A percentile compares a stretch with the other conserved stretches of the same genome.
phyloP scores from a whole-genome alignment of 2,888 invertebrate species.

The Nipponacmea schrenckii region DNA sequence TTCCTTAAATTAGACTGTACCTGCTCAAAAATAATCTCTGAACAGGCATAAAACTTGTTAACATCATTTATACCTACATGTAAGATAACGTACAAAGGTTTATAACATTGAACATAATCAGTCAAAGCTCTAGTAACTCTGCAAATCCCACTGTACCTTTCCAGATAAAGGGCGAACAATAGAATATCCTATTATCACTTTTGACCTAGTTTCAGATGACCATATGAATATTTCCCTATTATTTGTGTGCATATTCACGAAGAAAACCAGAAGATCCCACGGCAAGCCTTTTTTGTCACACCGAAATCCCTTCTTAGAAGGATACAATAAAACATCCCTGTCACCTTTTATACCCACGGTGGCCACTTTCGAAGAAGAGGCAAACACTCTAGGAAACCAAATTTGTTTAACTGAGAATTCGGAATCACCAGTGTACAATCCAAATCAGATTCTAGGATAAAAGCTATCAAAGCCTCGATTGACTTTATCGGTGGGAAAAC shows the following conservation, averaged over 20 bases:
- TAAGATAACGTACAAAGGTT: neutral
- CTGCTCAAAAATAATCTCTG: too few relatives aligned
- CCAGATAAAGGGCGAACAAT: neutral
- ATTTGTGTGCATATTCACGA: too few relatives aligned
- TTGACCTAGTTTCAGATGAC: neutral
- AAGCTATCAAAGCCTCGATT: neutral
- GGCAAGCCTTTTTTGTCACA: neutral
- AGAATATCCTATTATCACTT: neutral
- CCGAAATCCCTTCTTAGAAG: neutral
- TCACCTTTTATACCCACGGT: neutral
- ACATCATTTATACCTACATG: neutral
- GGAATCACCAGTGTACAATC: neutral
- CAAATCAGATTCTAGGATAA: neutral
- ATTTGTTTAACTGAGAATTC: neutral
- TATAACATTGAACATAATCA: neutral
- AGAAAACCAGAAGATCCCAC: neutral
- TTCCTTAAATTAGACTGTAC: too few relatives aligned
- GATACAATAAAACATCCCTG: neutral
- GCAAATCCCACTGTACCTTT: neutral
- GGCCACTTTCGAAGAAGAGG: neutral
- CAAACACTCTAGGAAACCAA: neutral
- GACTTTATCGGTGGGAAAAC: neutral
- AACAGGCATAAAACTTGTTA: neutral
- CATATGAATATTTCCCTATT: too few relatives aligned
- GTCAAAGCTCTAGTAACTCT: neutral